phyloP scores from a whole-genome alignment of 2,888 invertebrate species.

The Rhaphigaster nebulosa region DNA sequence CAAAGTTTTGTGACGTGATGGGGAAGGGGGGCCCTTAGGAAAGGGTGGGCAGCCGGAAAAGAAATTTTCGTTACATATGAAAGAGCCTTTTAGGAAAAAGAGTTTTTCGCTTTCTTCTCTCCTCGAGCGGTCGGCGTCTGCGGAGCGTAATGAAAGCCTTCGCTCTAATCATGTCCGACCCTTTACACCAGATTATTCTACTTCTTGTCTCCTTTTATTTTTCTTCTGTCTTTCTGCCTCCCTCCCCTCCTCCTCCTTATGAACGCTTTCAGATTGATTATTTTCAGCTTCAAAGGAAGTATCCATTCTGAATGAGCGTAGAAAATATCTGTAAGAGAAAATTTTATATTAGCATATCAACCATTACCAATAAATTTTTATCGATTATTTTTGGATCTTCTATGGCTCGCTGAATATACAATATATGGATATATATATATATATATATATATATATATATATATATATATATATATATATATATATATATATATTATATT shows the following conservation, averaged over 20 bases:
- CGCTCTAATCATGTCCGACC: slow-evolving; percentile 40
- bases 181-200: slow-evolving; percentile 1
- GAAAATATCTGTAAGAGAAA: neutral
- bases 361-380: neutral
- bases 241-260: neutral
- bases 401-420: too few species aligned
- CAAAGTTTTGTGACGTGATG: slow-evolving; percentile 8
- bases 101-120: neutral
- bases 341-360: too few species aligned
- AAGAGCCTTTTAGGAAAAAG: slow-evolving; percentile 30
- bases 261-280: slow-evolving; percentile 48
- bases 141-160: neutral
- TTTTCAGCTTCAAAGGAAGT: slow-evolving; percentile 10
- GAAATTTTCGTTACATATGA: slow-evolving; percentile 53
- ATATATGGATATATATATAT: too few species aligned
- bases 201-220: neutral
- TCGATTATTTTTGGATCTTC: too few species aligned
- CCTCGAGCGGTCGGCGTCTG: neutral
- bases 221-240: neutral
- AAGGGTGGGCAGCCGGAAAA: neutral
- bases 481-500: too few species aligned
- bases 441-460: too few species aligned
- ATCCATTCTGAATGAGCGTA: neutral
- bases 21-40: neutral
- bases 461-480: too few species aligned